phyloP scores from a whole-genome alignment of 2,888 invertebrate genomes.

The Morinoia aosen region DNA sequence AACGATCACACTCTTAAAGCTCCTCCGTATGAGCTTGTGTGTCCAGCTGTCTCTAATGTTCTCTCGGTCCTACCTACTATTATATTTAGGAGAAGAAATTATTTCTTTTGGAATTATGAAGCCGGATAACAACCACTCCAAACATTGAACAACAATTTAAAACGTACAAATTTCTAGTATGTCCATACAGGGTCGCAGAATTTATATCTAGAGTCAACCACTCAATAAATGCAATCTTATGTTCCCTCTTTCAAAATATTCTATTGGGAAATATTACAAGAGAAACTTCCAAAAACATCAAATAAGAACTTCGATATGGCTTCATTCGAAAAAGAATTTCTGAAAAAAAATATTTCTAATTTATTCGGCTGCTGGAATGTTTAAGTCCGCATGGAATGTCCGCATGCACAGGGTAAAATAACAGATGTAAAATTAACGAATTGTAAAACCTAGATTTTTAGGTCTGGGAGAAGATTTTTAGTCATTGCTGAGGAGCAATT shows the following conservation, averaged over 20 bases:
- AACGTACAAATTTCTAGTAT: background rate
- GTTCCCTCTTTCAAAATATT: background rate
- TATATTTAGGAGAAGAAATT: background rate
- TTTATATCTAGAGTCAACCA: background rate
- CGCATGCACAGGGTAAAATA: background rate
- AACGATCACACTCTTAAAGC: background rate
- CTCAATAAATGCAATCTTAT: background rate
- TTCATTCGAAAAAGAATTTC: background rate
- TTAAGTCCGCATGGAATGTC: background rate
- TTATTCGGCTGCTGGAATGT: background rate
- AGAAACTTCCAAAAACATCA: background rate
- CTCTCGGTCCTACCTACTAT: background rate
- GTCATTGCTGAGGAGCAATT: background rate
- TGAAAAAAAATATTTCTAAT: background rate
- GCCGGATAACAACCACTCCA: background rate
- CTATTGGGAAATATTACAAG: background rate
- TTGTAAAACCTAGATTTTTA: background rate
- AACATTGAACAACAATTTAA: too few relatives aligned
- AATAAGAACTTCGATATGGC: background rate
- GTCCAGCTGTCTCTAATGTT: background rate
- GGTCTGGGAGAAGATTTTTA: background rate
- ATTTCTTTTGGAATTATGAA: background rate
- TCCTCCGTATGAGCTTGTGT: background rate
- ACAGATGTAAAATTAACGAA: background rate
- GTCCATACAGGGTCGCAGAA: background rate